A percentile compares a stretch with the other conserved stretches of the same genome.
These are phyloP conservation scores for Amphiura filiformis DNA, from an alignment of 35 echinoderm and acorn worm genomes.

Conservation along the genomic window DNA sequence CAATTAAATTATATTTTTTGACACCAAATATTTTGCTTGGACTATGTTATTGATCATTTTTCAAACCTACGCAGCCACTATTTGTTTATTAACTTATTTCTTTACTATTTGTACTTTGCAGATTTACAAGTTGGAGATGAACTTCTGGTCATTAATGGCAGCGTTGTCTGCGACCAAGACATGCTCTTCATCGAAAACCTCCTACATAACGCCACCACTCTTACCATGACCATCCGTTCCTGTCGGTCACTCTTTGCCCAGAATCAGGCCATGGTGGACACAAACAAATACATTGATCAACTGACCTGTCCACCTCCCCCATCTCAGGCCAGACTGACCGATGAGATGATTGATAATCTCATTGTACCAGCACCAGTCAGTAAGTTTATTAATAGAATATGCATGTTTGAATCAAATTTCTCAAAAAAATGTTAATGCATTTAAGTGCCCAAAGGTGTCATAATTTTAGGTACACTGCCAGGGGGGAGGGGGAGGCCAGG, in stretches of 20 bases:
- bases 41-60: no score
- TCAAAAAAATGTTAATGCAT: no score
- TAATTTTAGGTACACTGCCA: no score
- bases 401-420: no score
- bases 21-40: no score
- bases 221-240: slow-evolving; percentile 92
- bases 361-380: slow-evolving; percentile 81
- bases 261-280: slow-evolving; percentile 85
- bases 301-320: slow-evolving; percentile 95
- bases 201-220: slow-evolving; percentile 36
- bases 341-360: slow-evolving; percentile 83
- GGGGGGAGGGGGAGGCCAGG: no score
- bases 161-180: slow-evolving; percentile 89
- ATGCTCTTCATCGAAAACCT: slow-evolving; percentile 97
- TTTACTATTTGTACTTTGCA: background rate
- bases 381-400: no score
- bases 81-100: background rate
- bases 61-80: no score
- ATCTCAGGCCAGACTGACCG: slow-evolving; percentile 78
- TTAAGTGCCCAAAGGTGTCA: no score
- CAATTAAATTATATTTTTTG: no score
- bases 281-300: slow-evolving; percentile 89
- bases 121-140: slow-evolving; percentile 96
- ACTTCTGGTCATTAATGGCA: slow-evolving; percentile 81
- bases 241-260: slow-evolving; percentile 89